Conservation (phyloP, 2,113 vertebrate genomes). For the crab-eating macaque (Macaca fascicularis) region DNA sequence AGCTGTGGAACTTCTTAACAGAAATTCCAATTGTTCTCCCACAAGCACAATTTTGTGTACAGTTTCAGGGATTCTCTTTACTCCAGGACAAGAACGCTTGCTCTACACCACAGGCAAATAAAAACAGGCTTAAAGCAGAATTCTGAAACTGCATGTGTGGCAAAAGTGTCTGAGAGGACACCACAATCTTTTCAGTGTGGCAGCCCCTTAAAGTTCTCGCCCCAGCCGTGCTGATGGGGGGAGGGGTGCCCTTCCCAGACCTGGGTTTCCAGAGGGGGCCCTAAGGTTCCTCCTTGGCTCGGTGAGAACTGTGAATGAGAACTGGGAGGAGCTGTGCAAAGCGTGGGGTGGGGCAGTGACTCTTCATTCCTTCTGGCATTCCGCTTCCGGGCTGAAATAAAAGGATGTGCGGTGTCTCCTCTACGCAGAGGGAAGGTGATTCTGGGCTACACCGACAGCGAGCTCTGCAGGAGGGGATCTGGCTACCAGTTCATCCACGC, state of each 20-base stretch:
- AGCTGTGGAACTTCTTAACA: background rate
- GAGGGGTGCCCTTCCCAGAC: background rate
- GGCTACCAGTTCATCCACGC: conserved; percentile 90
- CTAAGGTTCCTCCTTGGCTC: too few relatives aligned
- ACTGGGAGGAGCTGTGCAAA: background rate
- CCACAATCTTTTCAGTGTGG: background rate
- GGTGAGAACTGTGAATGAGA: too few relatives aligned
- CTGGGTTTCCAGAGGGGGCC: background rate
- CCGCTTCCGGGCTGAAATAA: background rate
- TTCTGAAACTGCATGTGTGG: background rate
- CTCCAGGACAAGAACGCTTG: background rate
- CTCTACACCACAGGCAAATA: background rate
- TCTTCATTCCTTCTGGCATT: background rate
- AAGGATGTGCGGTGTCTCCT: background rate
- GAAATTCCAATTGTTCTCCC: background rate
- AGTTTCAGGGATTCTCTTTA: background rate
- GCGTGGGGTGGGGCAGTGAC: background rate
- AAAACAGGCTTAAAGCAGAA: background rate
- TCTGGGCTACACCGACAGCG: conserved; percentile 86
- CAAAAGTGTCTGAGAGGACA: background rate
- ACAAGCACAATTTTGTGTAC: background rate
- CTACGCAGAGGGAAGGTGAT: conserved; percentile 58
- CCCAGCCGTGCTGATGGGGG: background rate
- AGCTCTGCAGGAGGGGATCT: conserved; percentile 84
- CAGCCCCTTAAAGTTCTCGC: background rate